Base-by-base conservation (phyloP, 2,888 invertebrate genomes). In the Adelphocoris suturalis region DNA sequence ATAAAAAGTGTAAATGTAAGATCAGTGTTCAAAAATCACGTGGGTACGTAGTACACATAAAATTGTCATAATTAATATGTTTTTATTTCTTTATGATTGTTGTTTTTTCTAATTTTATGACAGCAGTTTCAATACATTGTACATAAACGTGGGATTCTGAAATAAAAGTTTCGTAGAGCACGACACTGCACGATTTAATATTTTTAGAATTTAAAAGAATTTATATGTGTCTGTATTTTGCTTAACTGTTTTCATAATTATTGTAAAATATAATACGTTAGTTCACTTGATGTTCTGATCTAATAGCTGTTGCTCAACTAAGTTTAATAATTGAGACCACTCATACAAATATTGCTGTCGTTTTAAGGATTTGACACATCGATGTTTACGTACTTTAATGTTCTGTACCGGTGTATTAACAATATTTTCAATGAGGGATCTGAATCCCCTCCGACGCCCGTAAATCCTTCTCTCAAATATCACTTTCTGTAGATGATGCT, bases 251-350 rank as follows among this genome's bases (percentile, higher is more conserved):
- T 75, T 37, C 37, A 37, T 75, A 19, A 7, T 75, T 75, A 19
- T 75, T 19, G 75, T 75, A 52, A 14, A 16, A 52, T 52, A 11
- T 52, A n/a, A 75, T 75, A 19, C 7, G 75, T 14, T 75, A 27
- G 75, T 28, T 75, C 0, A 46, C 11, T 47, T 47, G 47, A 14
- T 78, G 47, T 78, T 78, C 23, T 37, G 47, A 78, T 46, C 46
- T 78, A 78, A 46, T 78, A 37, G 13, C 14, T 16, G 47, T 82
- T 82, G 82, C 82, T 82, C 82, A 82, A 82, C 47, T 82, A 82
- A 19, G 82, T 82, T 82, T 82, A 82, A 11, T 76, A 27, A 52
- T 14, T 68, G 23, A 7, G 68, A 68, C 68, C 23, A 68, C 68
- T 68, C 37, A 37, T 37, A 7, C 2, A 37, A 37, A 4, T 23